Percentiles rank a stretch among this genome's conserved stretches.
Conservation (phyloP, 2,888 invertebrate species). For the Hypercompe scribonia region DNA sequence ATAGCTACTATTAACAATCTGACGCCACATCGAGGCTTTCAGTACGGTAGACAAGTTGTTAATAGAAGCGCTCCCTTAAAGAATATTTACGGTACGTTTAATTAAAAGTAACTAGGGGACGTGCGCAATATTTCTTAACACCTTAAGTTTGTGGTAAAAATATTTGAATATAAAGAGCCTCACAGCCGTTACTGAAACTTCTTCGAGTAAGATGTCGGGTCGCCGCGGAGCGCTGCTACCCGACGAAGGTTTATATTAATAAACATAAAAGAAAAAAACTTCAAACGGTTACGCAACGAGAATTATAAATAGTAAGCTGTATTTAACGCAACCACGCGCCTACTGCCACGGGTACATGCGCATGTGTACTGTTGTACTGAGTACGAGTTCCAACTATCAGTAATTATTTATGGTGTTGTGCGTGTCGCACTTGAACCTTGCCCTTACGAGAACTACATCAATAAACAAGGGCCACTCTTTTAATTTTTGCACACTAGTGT, state of each 20-base stretch:
- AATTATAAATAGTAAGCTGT: conserved; percentile 23
- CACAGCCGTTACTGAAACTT: not conserved
- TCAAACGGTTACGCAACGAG: conserved; percentile 18
- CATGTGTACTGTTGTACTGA: not conserved
- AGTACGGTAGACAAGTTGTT: not conserved
- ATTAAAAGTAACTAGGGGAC: not conserved
- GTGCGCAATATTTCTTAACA: not conserved
- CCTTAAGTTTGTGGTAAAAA: not conserved
- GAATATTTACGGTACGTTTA: not conserved
- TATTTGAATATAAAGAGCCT: not conserved
- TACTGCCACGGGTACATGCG: not conserved
- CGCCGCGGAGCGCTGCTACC: conserved; percentile 5
- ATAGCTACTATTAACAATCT: not conserved
- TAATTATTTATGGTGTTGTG: conserved; percentile 12
- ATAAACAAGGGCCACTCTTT: not conserved
- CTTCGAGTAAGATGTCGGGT: not conserved
- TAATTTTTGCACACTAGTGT: not conserved
- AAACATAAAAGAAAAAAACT: conserved; percentile 25
- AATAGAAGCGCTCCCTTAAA: not conserved
- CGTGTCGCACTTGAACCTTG: not conserved
- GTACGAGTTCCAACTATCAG: conserved; percentile 1
- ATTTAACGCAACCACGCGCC: conserved; percentile 9
- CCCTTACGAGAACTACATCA: conserved; percentile 7
- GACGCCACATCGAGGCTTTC: not conserved
- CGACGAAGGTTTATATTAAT: conserved; percentile 21